phyloP scores from a whole-genome alignment of 2,888 invertebrate species.

The Chloroclysta siterata region DNA sequence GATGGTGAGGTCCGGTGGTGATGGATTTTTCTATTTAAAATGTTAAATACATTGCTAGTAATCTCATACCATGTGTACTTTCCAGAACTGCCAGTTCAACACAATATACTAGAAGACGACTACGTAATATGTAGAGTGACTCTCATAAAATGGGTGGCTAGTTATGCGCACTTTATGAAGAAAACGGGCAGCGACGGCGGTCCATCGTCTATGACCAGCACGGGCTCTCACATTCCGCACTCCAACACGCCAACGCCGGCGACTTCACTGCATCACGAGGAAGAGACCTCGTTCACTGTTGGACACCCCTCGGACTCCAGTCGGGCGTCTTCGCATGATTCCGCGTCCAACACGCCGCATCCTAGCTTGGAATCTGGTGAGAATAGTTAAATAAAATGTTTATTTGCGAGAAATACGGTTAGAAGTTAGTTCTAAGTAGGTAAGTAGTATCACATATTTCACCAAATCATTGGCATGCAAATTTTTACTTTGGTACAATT shows the following conservation, averaged over 20 bases:
- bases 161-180: constrained; percentile 91
- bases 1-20: no score
- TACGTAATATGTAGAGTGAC: constrained; percentile 91
- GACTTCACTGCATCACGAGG: constrained; percentile 73
- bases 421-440: no score
- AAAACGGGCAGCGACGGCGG: constrained; percentile 82
- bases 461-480: no score
- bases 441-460: no score
- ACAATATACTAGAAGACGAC: constrained; percentile 88
- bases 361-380: constrained; percentile 87
- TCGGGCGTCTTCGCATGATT: constrained; percentile 81
- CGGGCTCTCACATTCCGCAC: constrained; percentile 71
- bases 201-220: constrained; percentile 78
- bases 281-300: constrained; percentile 78
- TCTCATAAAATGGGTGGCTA: constrained; percentile 95
- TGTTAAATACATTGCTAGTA: no score
- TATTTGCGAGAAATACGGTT: no score
- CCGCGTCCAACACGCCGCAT: constrained; percentile 82
- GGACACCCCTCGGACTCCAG: constrained; percentile 80
- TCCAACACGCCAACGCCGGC: constrained; percentile 73
- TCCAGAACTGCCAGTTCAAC: constrained; percentile 90
- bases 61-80: neutral
- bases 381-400: no score
- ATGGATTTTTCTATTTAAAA: no score
- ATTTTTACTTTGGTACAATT: no score